Base-by-base conservation (phyloP, 2,888 invertebrate genomes). In the Stenodera caucasica region DNA sequence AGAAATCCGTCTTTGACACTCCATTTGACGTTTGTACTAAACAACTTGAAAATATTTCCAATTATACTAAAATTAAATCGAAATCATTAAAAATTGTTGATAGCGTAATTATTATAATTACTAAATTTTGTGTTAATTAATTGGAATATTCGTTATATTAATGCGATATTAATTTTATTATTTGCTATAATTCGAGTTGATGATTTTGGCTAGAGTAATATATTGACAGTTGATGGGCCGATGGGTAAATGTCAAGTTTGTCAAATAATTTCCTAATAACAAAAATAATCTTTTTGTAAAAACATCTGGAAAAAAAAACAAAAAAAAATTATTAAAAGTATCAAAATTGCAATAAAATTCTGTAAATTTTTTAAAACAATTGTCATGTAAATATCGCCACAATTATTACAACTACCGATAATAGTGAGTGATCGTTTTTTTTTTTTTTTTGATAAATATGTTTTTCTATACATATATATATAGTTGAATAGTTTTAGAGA, bases 201-300 rank as follows among this genome's bases (percentile, higher is more conserved):
- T 51, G 53, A 45, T 53, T 58, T 58, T 53, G 18, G 21, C 21
- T 49, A 21, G 45, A n/a, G 14, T 53, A 58, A 53, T 58, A 40
- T 8, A 9, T 11, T 18, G 21, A 23, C 37, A 32, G 18, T 18
- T 66, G 63, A 60, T 66, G 67, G 67, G 40, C 14, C 23, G 37
- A 37, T 45, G n/a, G 33, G 40, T 51, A 52, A 23, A 66, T 66
- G 40, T 40, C 37, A 40, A 40, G 8, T 40, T 40, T 72, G 75
- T 76, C 75, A 76, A 75, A 75, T 40, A 73, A 70, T 74, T 71
- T 72, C 71, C 70, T 72, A 75, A 78, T 75, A 78, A 77, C 75
- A 77, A 77, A 77, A 77, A 77, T 77, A 77, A 70, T 73, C 67
- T 67, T 69, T 60, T 62, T 67, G 58, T 64, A 70, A 68, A 68